Base-by-base conservation (phyloP, 2,797 vertebrate species). In the Sebastes iracundus region DNA sequence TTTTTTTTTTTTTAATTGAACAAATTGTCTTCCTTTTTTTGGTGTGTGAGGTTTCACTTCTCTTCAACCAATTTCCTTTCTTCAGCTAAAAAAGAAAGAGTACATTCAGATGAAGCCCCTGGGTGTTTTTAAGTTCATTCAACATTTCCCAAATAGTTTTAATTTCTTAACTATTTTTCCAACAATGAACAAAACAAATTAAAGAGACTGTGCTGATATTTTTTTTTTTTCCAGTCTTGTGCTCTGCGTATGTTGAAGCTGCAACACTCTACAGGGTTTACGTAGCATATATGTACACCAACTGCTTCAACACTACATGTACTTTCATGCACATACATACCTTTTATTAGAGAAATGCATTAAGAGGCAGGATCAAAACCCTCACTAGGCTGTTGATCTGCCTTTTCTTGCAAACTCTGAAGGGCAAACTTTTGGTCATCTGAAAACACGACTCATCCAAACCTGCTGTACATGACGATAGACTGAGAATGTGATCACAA, bases 21-120 rank as follows among this genome's bases (percentile, higher is more conserved):
- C 70, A 72, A 82, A 74, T 64, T 67, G 91, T 93, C 93, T 93
- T 94, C 91, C 91, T 86, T 82, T 87, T 55, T 83, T 85, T 38
- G 35, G 42, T 88, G 81, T 84, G 79, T 87, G 80, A 72, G 80
- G 22, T 86, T 85, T 82, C 27, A 77, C 14, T 77, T 85, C 1
- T 65, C 14, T 71, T 72, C 38, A 60, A 33, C 64, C 33, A 1
- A 7, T 33, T 42, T 65, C 5, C 10, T 52, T 56, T 32, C 6
- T 72, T 67, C 14, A 32, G 18, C 7, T n/a, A 77, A 68, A 27
- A 22, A 27, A 18, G 28, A 58, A 46, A 56, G 49, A 46, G 10
- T 52, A 60, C 58, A 65, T 79, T 77, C 85, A 76, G 46, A 58
- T 9, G 4, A 65, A 7, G 22, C 20, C 12, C 20, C 20, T 38